Base-by-base conservation (phyloP, 2,797 vertebrate species). In the Anas capensis region DNA sequence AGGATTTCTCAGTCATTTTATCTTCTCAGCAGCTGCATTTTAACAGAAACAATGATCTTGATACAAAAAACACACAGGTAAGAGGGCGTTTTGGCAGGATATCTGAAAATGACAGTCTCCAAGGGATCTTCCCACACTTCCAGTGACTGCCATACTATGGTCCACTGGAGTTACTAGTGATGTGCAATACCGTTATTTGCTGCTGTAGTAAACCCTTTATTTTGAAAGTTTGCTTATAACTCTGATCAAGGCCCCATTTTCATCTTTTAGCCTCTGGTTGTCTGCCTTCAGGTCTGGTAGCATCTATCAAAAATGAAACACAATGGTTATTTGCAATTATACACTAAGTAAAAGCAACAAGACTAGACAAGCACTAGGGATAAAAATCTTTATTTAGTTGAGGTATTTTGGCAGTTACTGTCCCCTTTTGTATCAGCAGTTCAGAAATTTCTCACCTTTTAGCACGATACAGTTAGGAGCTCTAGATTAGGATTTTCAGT, bases 191-290 rank as follows among this genome's bases (percentile, higher is more conserved):
- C 98, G 83, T 98, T 97, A 98, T 97, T 98, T 97, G 98, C 98
- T 98, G 98, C 97, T 98, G 98, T 76, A 97, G 96, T 92, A 93
- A 96, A 95, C 95, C 65, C 89, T 94, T 98, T 99, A 99, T 99
- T 99, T 99, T 97, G 99, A 99, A 98, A 99, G 99, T 98, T 99
- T 99, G 99, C 99, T 99, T 98, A 99, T 99, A 98, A 99, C 99
- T 98, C 99, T 98, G 98, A 99, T 99, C 98, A 99, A 99, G 82
- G 99, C 99, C 98, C 99, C 99, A 85, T 99, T 99, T 98, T 99
- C 99, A 96, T 99, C 99, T 98, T 99, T 99, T 99, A 99, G 98
- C 98, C 99, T 99, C 99, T 99, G 99, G 99, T 99, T 99, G 98
- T 99, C 99, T 96, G 99, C 99, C 98, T 99, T 99, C 98, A 99